Percentiles rank a stretch among this genome's conserved stretches.
Evolutionary conservation across 2,888 invertebrate species (phyloP).

Genomic region (Netelia melanura): DNA sequence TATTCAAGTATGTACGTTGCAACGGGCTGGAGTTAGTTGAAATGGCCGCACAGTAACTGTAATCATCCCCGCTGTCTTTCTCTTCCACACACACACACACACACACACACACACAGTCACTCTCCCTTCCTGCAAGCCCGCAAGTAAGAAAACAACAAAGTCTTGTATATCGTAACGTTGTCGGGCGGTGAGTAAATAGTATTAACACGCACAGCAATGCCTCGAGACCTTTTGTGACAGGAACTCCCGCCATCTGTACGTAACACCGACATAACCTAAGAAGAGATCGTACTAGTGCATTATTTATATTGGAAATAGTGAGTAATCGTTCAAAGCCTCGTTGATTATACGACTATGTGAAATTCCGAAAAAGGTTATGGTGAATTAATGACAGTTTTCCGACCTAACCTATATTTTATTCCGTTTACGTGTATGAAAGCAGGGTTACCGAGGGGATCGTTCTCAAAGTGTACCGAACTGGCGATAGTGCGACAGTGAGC

Average conservation of each 20-base stretch:
- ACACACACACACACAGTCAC: not conserved
- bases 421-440: too few relatives aligned
- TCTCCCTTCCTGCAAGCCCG: not conserved
- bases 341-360: too few relatives aligned
- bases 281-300: not conserved
- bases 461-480: slow-evolving; percentile 30
- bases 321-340: too few relatives aligned
- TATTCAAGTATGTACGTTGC: slow-evolving; percentile 6
- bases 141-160: slow-evolving; percentile 58
- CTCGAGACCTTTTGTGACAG: slow-evolving; percentile 12
- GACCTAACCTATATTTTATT: too few relatives aligned
- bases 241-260: not conserved
- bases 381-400: not conserved
- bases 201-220: slow-evolving; percentile 33
- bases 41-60: slow-evolving; percentile 50
- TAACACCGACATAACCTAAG: slow-evolving; percentile 1
- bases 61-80: slow-evolving; percentile 56
- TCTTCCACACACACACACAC: not conserved
- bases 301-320: too few relatives aligned
- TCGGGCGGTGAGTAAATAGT: slow-evolving; percentile 18
- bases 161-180: slow-evolving; percentile 26
- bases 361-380: too few relatives aligned
- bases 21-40: slow-evolving; percentile 23
- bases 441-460: slow-evolving; percentile 26
- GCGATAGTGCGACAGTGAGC: not conserved